phyloP scores from a whole-genome alignment of 2,888 invertebrate genomes.

The Hermaeophaga mercurialis region DNA sequence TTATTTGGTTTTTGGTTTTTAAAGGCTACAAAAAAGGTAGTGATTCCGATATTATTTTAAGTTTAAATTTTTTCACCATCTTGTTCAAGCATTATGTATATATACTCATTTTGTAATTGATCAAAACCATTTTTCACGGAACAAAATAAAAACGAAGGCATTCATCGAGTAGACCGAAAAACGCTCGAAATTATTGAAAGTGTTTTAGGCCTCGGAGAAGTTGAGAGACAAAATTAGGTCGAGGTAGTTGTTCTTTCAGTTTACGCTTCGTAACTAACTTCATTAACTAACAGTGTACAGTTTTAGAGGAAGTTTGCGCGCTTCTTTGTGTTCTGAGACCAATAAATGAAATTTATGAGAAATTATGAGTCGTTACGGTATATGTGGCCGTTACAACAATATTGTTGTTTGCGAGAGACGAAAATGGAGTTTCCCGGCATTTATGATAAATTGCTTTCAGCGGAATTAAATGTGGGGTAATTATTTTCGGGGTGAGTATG shows the following conservation, averaged over 20 bases:
- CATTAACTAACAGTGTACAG: conserved; percentile 10
- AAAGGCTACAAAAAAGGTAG: no score
- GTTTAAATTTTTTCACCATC: no score
- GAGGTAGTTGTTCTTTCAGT: background rate
- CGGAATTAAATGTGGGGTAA: conserved; percentile 5
- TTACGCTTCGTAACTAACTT: conserved; percentile 9
- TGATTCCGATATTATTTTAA: no score
- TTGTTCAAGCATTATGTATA: no score
- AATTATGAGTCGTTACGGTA: conserved; percentile 17
- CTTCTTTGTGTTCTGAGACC: conserved; percentile 11
- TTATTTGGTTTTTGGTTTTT: no score
- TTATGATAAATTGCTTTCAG: conserved; percentile 9
- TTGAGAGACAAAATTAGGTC: no score
- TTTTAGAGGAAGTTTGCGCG: conserved; percentile 2
- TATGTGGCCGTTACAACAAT: conserved; percentile 13
- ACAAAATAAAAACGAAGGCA: no score
- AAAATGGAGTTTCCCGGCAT: background rate
- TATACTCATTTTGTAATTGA: no score
- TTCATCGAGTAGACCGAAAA: no score
- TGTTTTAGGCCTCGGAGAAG: no score
- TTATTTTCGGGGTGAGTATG: background rate
- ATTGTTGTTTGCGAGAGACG: conserved; percentile 3
- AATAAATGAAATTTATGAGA: conserved; percentile 19
- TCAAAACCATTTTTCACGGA: no score
- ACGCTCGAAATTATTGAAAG: no score